Evolutionary conservation across 1,140 invertebrate species (phyloP).

Genomic region (Capitella teleta): DNA sequence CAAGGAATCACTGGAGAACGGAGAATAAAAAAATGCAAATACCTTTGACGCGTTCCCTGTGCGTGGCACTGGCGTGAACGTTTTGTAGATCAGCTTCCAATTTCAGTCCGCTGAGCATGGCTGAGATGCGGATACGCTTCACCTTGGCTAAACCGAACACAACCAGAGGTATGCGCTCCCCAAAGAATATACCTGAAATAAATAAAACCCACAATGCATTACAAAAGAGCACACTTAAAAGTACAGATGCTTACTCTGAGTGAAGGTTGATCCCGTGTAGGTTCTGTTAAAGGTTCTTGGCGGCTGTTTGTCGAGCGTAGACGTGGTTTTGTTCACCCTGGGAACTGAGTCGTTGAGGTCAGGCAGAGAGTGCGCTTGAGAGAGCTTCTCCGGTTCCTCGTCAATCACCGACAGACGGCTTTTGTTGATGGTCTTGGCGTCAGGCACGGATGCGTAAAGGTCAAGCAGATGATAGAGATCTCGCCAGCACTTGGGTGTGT

Average conservation of each 20-base stretch:
- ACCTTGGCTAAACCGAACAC: conserved; percentile 81
- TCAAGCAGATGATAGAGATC: conserved; percentile 86
- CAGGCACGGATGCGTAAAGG: conserved; percentile 84
- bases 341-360: not conserved
- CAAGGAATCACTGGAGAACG: no score
- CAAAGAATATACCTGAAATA: conserved; percentile 36
- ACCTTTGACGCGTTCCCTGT: conserved; percentile 62
- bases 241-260: not conserved
- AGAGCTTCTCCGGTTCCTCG: conserved; percentile 37
- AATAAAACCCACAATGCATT: conserved; percentile 12
- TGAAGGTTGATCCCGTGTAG: not conserved
- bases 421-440: conserved; percentile 64
- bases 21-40: not conserved
- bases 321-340: not conserved
- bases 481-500: conserved; percentile 78
- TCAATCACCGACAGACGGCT: conserved; percentile 24
- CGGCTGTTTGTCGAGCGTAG: not conserved
- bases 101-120: conserved; percentile 83
- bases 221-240: not conserved
- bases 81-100: conserved; percentile 78
- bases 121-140: conserved; percentile 71
- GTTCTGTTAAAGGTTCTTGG: not conserved
- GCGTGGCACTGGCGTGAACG: conserved; percentile 57
- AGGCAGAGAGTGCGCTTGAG: not conserved
- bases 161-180: conserved; percentile 49